Conservation (phyloP, 2,888 invertebrate genomes). For the Petrolisthes manimaculis region DNA sequence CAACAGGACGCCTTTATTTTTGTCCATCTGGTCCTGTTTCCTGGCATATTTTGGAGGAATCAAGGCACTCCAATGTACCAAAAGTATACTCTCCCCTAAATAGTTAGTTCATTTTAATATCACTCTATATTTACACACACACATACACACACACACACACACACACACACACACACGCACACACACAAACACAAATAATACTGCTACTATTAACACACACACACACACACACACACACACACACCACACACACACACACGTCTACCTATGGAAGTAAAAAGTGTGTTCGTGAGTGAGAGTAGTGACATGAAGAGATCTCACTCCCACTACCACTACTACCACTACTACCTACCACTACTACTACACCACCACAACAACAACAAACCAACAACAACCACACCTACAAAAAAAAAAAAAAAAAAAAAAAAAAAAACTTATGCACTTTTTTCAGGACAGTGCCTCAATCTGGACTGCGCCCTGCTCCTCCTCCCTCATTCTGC, state of each 20-base stretch:
- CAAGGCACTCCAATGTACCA: too few relatives aligned
- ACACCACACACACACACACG: background rate
- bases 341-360: background rate
- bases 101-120: too few relatives aligned
- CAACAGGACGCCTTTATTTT: too few relatives aligned
- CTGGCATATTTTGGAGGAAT: too few relatives aligned
- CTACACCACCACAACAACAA: too few relatives aligned
- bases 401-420: background rate
- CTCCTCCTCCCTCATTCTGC: slow-evolving; percentile 66
- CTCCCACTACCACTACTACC: slow-evolving; percentile 9
- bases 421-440: background rate
- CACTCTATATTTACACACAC: too few relatives aligned
- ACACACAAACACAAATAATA: background rate
- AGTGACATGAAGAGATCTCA: background rate
- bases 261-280: background rate
- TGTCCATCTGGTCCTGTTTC: too few relatives aligned
- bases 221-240: slow-evolving; percentile 1
- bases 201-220: background rate
- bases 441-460: slow-evolving; percentile 63
- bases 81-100: too few relatives aligned
- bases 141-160: slow-evolving; percentile 35
- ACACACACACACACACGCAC: background rate
- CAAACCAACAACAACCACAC: background rate
- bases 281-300: background rate
- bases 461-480: slow-evolving; percentile 67